phyloP scores from a whole-genome alignment of 2,113 vertebrate species.

The Syrrhaptes paradoxus region DNA sequence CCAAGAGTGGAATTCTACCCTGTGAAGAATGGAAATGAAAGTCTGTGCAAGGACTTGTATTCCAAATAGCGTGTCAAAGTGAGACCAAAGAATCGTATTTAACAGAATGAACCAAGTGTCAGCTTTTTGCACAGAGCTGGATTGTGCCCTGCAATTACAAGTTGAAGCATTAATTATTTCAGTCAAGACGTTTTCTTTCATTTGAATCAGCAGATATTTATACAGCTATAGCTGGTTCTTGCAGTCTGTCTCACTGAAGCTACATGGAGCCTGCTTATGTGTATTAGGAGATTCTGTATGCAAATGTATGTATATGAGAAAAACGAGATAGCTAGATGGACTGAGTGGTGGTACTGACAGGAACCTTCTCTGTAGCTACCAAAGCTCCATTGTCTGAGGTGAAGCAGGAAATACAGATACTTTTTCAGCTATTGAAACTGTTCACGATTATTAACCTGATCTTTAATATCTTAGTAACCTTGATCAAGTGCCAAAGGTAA shows the following conservation, averaged over 20 bases:
- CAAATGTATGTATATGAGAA: not conserved
- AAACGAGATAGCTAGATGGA: not conserved
- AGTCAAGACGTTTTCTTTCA: not conserved
- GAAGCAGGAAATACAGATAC: not conserved
- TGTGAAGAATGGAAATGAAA: not conserved
- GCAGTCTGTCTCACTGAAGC: not conserved
- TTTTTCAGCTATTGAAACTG: not conserved
- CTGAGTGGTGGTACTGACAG: not conserved
- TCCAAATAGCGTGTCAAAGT: not conserved
- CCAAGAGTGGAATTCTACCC: not conserved
- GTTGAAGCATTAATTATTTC: not conserved
- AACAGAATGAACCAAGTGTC: not conserved
- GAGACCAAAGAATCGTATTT: not conserved
- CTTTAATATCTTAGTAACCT: not conserved
- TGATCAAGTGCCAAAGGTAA: not conserved
- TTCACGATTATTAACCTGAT: not conserved
- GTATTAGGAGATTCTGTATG: not conserved
- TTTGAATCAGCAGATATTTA: constrained; percentile 19
- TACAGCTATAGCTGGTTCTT: not conserved
- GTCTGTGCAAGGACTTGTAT: not conserved
- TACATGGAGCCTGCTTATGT: not conserved
- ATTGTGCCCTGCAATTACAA: not conserved
- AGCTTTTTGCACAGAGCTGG: not conserved
- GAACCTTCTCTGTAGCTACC: not conserved
- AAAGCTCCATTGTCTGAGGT: not conserved